A percentile compares a stretch with the other conserved stretches of the same genome.
Conservation (phyloP, 1,140 invertebrate genomes). For the Conopomorpha cramerella region DNA sequence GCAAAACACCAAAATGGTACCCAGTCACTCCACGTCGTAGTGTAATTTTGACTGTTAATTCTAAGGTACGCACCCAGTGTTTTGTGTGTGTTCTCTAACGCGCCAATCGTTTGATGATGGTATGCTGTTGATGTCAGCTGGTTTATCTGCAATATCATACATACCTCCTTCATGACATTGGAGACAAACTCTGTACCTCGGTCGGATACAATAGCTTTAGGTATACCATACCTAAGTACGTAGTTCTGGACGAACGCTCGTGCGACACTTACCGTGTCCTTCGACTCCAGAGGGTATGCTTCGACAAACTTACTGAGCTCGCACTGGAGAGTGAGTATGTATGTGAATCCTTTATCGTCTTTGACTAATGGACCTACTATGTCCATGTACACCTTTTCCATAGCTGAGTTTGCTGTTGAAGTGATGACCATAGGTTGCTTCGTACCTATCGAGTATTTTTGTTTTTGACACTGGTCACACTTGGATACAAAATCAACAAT, state of each 20-base stretch:
- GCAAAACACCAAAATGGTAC: background rate
- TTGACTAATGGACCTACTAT: background rate
- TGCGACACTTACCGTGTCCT: background rate
- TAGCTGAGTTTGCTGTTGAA: background rate
- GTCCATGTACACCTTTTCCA: background rate
- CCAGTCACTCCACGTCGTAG: background rate
- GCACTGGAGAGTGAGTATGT: background rate
- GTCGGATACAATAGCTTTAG: background rate
- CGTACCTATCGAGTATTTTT: background rate
- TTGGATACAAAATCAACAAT: background rate
- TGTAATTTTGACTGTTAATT: background rate
- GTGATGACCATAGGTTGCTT: background rate
- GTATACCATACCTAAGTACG: background rate
- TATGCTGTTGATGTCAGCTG: background rate
- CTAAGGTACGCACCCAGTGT: background rate
- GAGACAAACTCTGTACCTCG: background rate
- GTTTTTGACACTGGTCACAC: background rate
- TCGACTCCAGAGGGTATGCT: background rate
- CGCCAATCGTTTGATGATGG: background rate
- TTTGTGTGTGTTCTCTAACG: background rate
- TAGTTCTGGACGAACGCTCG: background rate
- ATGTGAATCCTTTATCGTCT: background rate
- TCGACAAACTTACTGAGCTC: background rate
- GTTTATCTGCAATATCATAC: background rate
- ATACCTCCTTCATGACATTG: background rate